phyloP scores from a whole-genome alignment of 2,797 vertebrate species.

The Girardinus metallicus region DNA sequence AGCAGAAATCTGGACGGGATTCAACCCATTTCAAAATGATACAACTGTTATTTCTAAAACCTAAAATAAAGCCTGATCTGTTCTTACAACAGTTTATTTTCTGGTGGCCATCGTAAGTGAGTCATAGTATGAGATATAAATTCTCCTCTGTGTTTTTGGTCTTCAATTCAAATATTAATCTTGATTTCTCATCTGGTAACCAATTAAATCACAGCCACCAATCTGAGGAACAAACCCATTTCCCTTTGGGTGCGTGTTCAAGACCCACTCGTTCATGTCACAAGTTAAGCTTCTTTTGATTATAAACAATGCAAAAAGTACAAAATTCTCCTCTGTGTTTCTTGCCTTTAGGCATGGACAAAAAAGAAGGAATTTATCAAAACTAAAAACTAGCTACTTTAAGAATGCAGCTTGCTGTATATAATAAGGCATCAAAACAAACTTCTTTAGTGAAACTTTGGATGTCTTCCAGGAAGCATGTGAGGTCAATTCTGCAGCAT shows the following conservation, averaged over 20 bases:
- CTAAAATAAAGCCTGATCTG: not conserved
- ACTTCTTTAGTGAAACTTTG: not conserved
- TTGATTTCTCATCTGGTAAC: not conserved
- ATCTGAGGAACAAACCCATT: not conserved
- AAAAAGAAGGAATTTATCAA: not conserved
- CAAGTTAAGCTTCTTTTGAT: not conserved
- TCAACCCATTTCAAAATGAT: not conserved
- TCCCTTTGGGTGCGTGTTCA: not conserved
- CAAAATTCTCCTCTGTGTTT: not conserved
- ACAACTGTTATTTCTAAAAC: not conserved
- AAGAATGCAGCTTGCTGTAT: not conserved
- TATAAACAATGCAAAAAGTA: not conserved
- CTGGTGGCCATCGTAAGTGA: not conserved
- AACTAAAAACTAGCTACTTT: not conserved
- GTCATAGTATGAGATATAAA: not conserved
- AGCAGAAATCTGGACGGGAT: not conserved
- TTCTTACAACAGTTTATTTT: not conserved
- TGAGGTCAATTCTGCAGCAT: not conserved
- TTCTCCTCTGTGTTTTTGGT: not conserved
- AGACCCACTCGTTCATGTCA: not conserved
- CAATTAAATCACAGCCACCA: not conserved
- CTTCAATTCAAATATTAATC: not conserved
- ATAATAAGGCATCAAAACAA: not conserved
- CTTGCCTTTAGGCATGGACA: not conserved
- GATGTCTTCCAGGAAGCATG: not conserved